Evolutionary conservation across 1,140 invertebrate species (phyloP), one percentile per base, ranked within the genome.

Genomic region (Drosophila tsacasi): DNA sequence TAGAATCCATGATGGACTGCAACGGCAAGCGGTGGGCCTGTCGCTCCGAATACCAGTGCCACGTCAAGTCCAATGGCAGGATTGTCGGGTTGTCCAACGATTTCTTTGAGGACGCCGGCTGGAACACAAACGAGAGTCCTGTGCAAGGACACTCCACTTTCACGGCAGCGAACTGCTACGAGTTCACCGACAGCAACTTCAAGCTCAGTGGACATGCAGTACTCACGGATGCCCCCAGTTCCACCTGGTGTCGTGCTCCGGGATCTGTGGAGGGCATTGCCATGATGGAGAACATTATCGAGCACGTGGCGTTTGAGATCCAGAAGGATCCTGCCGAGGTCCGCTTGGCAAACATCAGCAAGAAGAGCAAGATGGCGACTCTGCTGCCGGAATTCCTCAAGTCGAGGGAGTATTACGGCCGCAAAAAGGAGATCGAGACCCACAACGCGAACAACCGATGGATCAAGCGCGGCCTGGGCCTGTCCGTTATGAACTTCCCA

Each of bases 241-340:
- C 96, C 58, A 95, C 95, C 0, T 96, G 93, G 83, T 93, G 92
- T 49, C 91, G 94, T 39, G 94, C 95, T 13, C 96, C 96, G 40
- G 96, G 95, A 39, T 94, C 94, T 0, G 93, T 95, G 6, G 96
- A 97, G 93, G 95, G 93, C 27, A 91, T 96, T 9, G 94, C 94
- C 13, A 94, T 96, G 83, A 95, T 95, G 57, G 97, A 98, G 93
- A 94, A 94, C 54, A 95, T 98, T 17, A 96, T 98, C 94, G 97
- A 98, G 78, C 96, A 97, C 83, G 96, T 98, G 67, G 95, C 97
- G 0, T 94, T 94, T 60, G 93, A 92, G 49, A 77, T 96, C 4
- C 93, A 95, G 13, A 94, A 95, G 66, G 97, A 98, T 93, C 95
- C 97, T 0, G 72, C 96, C 2, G 95, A 96, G 42, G 94, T 97